These are phyloP conservation scores for Varanus komodoensis DNA, from an alignment of 2,113 vertebrate genomes.

Conservation along the genomic window DNA sequence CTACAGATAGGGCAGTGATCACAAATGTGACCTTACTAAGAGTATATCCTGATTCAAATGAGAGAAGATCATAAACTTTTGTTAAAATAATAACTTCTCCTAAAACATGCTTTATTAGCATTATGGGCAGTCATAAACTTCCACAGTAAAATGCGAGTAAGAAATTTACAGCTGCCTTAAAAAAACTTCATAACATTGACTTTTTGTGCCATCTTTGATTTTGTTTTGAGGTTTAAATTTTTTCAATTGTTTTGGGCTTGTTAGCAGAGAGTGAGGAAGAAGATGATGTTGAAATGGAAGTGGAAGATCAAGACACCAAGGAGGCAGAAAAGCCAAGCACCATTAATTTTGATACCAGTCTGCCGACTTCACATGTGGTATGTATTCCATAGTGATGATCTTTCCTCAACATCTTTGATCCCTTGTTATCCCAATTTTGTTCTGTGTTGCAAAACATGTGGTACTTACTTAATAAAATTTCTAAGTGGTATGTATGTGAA, in stretches of 20 bases:
- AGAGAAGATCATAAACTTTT: not conserved
- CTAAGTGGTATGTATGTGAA: too few relatives aligned
- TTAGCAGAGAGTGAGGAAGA: conserved; percentile 87
- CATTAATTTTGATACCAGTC: conserved; percentile 96
- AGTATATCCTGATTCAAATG: too few relatives aligned
- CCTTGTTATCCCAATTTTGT: not conserved
- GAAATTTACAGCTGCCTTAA: not conserved
- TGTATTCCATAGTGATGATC: conserved; percentile 47
- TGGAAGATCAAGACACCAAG: conserved; percentile 89
- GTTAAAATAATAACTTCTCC: not conserved
- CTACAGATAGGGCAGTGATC: not conserved
- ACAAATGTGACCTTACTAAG: too few relatives aligned
- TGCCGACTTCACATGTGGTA: conserved; percentile 95
- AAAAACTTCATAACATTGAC: not conserved
- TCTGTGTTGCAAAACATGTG: not conserved
- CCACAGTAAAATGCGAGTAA: not conserved
- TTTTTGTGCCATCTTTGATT: not conserved
- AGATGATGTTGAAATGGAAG: conserved; percentile 93
- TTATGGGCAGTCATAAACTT: not conserved
- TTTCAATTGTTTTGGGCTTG: conserved; percentile 49
- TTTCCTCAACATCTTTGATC: rapidly evolving
- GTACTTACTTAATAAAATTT: not conserved
- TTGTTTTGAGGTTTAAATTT: not conserved
- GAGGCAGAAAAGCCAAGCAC: conserved; percentile 86
- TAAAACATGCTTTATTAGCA: not conserved